These are phyloP conservation scores for Dryobota labecula DNA, from an alignment of 2,888 invertebrate genomes.

Conservation along the genomic window DNA sequence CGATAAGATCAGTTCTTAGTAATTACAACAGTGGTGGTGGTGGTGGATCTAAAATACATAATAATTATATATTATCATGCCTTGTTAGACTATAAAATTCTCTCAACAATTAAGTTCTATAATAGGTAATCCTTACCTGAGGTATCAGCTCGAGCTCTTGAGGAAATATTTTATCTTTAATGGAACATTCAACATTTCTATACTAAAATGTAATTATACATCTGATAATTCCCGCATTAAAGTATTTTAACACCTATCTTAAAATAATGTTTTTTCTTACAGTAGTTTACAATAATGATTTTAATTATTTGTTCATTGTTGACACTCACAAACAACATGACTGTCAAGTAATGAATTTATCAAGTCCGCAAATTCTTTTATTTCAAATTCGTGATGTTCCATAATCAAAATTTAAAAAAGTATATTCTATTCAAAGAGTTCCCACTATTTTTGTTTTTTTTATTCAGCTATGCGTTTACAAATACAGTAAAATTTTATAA, in stretches of 20 bases:
- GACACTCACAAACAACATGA: conserved; percentile 8
- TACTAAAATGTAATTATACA: not conserved
- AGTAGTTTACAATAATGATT: not conserved
- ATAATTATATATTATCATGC: not conserved
- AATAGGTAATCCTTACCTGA: conserved; percentile 25
- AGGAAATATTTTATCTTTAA: not conserved
- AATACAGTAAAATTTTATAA: conserved; percentile 9
- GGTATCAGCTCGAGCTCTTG: not conserved
- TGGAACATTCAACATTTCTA: not conserved
- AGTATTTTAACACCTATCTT: too few relatives aligned
- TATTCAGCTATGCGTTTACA: fast-evolving
- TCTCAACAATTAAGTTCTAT: not conserved
- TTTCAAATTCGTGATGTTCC: conserved; percentile 23
- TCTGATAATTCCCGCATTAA: not conserved
- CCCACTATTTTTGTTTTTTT: not conserved
- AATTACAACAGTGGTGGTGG: not conserved
- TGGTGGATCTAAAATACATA: not conserved
- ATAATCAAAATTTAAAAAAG: conserved; percentile 19
- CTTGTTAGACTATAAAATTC: not conserved
- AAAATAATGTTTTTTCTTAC: not conserved
- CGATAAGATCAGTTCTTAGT: not conserved
- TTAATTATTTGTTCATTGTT: not conserved
- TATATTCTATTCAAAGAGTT: not conserved
- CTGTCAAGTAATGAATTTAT: conserved; percentile 17
- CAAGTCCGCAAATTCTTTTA: not conserved